These are phyloP conservation scores for Microctenopoma stevenorrisi DNA, from an alignment of 2,797 vertebrate genomes.

Conservation along the genomic window DNA sequence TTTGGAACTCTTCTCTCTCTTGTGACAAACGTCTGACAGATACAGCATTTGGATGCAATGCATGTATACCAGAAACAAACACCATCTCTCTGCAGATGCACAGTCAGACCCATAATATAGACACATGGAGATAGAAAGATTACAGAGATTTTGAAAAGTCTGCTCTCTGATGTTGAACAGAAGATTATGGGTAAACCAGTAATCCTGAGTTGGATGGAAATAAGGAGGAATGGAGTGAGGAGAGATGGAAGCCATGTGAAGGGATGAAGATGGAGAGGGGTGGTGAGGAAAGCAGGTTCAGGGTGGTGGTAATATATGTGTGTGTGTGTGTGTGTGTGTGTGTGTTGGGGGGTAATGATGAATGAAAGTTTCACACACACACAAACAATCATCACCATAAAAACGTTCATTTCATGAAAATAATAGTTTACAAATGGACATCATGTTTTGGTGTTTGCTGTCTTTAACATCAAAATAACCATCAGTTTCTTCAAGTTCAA, in stretches of 20 bases:
- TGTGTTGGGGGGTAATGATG: background rate
- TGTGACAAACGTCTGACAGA: slow-evolving; percentile 19
- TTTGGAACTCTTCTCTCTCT: slow-evolving; percentile 3
- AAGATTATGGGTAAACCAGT: slow-evolving; percentile 82
- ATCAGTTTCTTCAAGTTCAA: slow-evolving; percentile 6
- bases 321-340: too few relatives aligned
- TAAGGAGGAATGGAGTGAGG: slow-evolving; percentile 52
- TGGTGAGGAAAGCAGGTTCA: slow-evolving; percentile 11
- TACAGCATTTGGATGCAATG: slow-evolving; percentile 6
- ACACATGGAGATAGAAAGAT: slow-evolving; percentile 74
- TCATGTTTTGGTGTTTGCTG: background rate
- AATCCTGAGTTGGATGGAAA: slow-evolving; percentile 80
- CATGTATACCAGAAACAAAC: slow-evolving; percentile 32
- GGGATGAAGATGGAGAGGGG: slow-evolving; percentile 14
- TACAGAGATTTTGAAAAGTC: slow-evolving; percentile 83
- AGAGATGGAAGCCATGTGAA: slow-evolving; percentile 53
- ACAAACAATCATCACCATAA: slow-evolving; percentile 6
- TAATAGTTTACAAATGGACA: slow-evolving; percentile 2
- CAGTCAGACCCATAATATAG: slow-evolving; percentile 57
- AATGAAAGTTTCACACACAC: slow-evolving; percentile 47
- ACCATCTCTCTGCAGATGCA: slow-evolving; percentile 43
- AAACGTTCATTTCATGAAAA: slow-evolving; percentile 21
- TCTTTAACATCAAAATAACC: slow-evolving; percentile 9
- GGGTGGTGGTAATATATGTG: slow-evolving; percentile 13
- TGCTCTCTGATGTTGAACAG: slow-evolving; percentile 80